Base-by-base conservation (phyloP, 2,797 vertebrate genomes). In the Trematomus bernacchii region DNA sequence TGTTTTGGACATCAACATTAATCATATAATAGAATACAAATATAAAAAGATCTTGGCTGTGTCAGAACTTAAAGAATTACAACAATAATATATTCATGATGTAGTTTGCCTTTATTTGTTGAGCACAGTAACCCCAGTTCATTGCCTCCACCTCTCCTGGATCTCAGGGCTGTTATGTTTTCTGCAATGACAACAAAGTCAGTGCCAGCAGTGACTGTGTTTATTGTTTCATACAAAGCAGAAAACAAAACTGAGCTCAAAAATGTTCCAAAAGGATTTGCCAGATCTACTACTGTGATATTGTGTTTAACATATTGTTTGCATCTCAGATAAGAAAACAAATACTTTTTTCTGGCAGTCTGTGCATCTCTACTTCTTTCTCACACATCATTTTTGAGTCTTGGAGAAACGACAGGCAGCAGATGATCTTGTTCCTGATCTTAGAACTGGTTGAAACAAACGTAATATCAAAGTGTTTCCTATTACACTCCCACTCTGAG, bases 231-330 rank as follows among this genome's bases (percentile, higher is more conserved):
- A 85, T 76, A 77, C 63, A 46, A 76, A 86, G 81, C 74, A 76
- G 64, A 89, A 91, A 88, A 87, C 83, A 92, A 91, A 91, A 93
- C 85, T 85, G 76, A 79, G 81, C 82, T 84, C 27, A 91, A 91
- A 88, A 83, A 89, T 90, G 77, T 85, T 84, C 83, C 37, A 9
- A 75, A 37, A 59, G 69, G 54, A 27, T 85, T 84, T 74, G 71
- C 76, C 80, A 85, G 80, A 88, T 73, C 14, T 44, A 85, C 84
- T 85, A 72, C 65, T 79, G 72, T 68, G 78, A 84, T 58, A 75
- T 51, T 74, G 67, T 73, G 71, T 66, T 53, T 73, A 76, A 59
- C 53, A 75, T 71, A 63, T 68, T 82, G 74, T 83, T 76, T 81
- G 43, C 21, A 54, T 65, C 9, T 65, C 58, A 44, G 48, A 75